These are phyloP conservation scores for Microcebus griseorufus DNA, from an alignment of 2,113 vertebrate genomes.

Conservation along the genomic window DNA sequence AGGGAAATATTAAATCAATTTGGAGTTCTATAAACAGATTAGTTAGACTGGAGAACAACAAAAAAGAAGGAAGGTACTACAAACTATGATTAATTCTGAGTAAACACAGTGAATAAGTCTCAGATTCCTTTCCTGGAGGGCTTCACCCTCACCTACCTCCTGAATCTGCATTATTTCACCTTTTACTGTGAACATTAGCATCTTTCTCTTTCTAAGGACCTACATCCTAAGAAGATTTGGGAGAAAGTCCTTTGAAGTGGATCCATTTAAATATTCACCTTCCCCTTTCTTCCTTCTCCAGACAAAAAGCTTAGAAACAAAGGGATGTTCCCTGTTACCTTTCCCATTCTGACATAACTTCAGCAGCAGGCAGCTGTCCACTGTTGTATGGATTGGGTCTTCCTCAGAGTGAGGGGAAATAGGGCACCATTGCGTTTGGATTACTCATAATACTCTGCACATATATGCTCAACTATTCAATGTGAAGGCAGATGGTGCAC, in stretches of 20 bases:
- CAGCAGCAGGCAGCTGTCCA: neutral
- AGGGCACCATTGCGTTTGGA: accelerated
- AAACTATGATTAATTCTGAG: neutral
- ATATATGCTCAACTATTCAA: neutral
- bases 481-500: neutral
- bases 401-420: neutral
- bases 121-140: neutral
- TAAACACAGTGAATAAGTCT: neutral
- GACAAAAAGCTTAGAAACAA: neutral
- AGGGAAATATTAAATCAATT: neutral
- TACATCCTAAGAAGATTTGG: neutral
- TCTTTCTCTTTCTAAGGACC: neutral
- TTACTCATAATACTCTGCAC: neutral
- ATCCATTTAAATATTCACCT: neutral
- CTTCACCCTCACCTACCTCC: neutral
- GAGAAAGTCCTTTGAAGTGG: neutral
- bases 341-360: neutral
- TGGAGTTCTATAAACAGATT: neutral
- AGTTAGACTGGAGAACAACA: neutral
- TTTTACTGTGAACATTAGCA: neutral
- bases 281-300: neutral
- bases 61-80: neutral
- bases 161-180: neutral
- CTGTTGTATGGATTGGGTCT: neutral
- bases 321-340: neutral